Base-by-base conservation (phyloP, 2,113 vertebrate genomes). In the Heterotilapia buettikoferi region DNA sequence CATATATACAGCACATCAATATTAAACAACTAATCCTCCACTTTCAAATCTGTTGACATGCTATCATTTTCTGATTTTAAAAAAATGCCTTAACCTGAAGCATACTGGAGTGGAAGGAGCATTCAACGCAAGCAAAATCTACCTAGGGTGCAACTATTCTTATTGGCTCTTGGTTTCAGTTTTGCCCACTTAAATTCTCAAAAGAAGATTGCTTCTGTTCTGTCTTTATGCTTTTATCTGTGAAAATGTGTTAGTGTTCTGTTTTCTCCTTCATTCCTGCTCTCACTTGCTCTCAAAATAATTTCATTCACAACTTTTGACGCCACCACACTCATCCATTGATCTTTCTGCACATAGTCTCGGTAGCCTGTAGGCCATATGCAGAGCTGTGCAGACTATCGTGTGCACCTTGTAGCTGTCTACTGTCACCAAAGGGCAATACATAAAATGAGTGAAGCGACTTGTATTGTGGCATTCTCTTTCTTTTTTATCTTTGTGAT, bases 61-160 rank as follows among this genome's bases (percentile, higher is more conserved):
- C 45, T 31, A 50, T 50, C 9, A n/a, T 50, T 78, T 78, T 31
- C 10, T 2, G 26, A 38, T n/a, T 45, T 50, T 0, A 6, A 31
- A 78, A 47, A 68, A 31, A 50, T 19, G 16, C 26, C 26, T 31
- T 31, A 29, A 50, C 16, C 71, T 50, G 45, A 50, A 78, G 43
- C 24, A 8, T 50, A 66, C 19, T 38, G 18, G 10, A 29, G 21
- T 76, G 68, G 40, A 18, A 29, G 40, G 24, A 47, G 24, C 1
- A 3, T 47, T 47, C 40, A 19, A 66, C 6, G 6, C 59, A 63
- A 36, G 59, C 6, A 63, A 50, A 50, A 12, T 76, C 8, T 31
- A n/a, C 71, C 6, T 2, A 33, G 0, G 6, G 16, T 56, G 79
- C 33, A 56, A 0, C 9, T 24, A 26, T 40, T 81, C 13, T 24